Evolutionary conservation across 2,888 invertebrate genomes (phyloP), one percentile per base, ranked within the genome.

Genomic region (Lycocerus yunnanus): DNA sequence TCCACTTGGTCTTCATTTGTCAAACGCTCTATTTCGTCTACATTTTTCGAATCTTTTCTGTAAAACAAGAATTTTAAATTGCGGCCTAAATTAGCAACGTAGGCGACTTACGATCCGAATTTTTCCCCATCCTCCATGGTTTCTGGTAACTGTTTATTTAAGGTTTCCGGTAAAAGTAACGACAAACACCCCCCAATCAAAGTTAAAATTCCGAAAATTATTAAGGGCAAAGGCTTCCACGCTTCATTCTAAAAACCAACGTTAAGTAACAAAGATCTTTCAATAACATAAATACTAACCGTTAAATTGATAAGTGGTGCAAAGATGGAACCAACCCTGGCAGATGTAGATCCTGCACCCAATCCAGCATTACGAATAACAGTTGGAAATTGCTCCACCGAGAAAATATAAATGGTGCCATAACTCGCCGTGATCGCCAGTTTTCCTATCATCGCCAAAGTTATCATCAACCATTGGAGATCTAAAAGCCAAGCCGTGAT

Each of bases 381-480:
- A 8, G 93, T 93, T 14, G 93, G 93, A 81, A 93, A 94, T 83
- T 93, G 93, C 85, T 94, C 93, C 1, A 93, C 92, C 0, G 93
- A 92, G 83, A 93, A 92, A 66, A 93, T 90, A 81, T 93, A 93
- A 61, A 93, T 89, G 0, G 93, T 92, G 60, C 93, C 93, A 81
- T 93, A 94, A 18, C 93, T 92, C 1, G 93, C 90, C 1, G 93
- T 93, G 69, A 93, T 93, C 60, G 92, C 90, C 78, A 93, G 85
- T 87, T 94, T 94, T 9, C 93, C 93, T 58, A 91, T 83, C 93
- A 93, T 93, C 2, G 92, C 92, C 59, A 91, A 87, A 2, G 89
- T 86, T 16, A 93, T 88, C 0, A 89, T 83, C 59, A 92, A 80
- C 91, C 90, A 91, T 58, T 87, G 86, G 80, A 88, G 85, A 61